Conservation (phyloP, 2,113 vertebrate genomes). For the Notechis scutatus region DNA sequence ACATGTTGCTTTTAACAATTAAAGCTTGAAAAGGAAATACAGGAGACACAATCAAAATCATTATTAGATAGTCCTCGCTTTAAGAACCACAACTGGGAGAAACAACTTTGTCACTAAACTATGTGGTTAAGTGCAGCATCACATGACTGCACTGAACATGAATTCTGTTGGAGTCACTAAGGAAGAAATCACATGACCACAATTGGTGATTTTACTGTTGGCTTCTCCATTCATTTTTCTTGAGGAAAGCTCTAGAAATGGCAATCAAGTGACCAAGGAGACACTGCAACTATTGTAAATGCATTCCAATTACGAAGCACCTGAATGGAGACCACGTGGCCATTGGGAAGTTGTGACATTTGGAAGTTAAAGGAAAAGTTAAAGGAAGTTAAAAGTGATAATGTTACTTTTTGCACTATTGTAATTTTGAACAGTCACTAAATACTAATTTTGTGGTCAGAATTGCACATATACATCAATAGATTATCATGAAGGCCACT, state of each 20-base stretch:
- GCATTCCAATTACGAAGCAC: not conserved
- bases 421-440: not conserved
- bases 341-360: not conserved
- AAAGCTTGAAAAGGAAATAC: not conserved
- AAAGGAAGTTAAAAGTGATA: not conserved
- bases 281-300: accelerated
- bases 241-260: not conserved
- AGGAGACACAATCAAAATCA: not conserved
- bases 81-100: not conserved
- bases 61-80: not conserved
- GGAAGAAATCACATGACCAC: not conserved
- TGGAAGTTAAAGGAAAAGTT: not conserved
- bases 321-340: not conserved
- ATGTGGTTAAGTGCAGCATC: not conserved
- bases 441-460: not conserved
- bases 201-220: not conserved
- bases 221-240: not conserved
- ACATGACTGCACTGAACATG: not conserved
- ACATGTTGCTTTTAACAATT: not conserved
- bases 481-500: not conserved
- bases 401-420: not conserved
- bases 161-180: not conserved
- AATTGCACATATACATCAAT: not conserved
- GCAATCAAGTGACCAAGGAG: not conserved
- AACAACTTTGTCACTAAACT: not conserved